Evolutionary conservation across 2,888 invertebrate genomes (phyloP).

Genomic region (Myathropa florea): DNA sequence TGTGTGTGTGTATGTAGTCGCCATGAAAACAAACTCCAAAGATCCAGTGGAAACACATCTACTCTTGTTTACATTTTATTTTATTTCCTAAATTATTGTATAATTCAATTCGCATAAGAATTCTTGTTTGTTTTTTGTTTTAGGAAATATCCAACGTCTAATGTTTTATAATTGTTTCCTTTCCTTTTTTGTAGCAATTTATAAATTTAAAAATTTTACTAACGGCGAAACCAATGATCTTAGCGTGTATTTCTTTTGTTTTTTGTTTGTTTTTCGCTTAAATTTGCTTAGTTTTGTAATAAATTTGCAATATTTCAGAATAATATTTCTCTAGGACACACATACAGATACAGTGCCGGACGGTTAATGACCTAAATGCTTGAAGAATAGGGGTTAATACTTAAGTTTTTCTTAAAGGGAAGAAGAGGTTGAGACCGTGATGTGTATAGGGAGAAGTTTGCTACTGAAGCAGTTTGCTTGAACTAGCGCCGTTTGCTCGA

Average conservation of each 20-base stretch:
- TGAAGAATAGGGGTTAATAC: too few species aligned
- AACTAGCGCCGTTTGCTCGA: too few species aligned
- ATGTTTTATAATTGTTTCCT: neutral
- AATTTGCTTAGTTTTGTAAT: slow-evolving; percentile 12
- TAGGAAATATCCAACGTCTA: slow-evolving; percentile 42
- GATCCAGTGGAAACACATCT: slow-evolving; percentile 38
- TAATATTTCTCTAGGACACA: slow-evolving; percentile 34
- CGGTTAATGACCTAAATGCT: neutral
- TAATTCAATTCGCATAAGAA: slow-evolving; percentile 29
- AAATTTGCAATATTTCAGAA: slow-evolving; percentile 12
- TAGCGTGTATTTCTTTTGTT: slow-evolving; percentile 5
- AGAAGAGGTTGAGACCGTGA: too few species aligned
- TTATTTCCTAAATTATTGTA: neutral
- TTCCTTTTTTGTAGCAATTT: slow-evolving; percentile 73
- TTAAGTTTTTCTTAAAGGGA: too few species aligned
- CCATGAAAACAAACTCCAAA: slow-evolving; percentile 39
- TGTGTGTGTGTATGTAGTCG: slow-evolving; percentile 11
- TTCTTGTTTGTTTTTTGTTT: slow-evolving; percentile 33
- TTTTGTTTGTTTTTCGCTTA: neutral
- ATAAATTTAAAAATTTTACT: slow-evolving; percentile 59
- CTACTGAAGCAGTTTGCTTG: too few species aligned
- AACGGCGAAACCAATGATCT: slow-evolving; percentile 58
- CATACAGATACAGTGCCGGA: slow-evolving; percentile 41
- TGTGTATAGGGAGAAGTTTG: too few species aligned
- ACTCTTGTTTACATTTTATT: slow-evolving; percentile 25